A percentile compares a stretch with the other conserved stretches of the same genome.
These are phyloP conservation scores for Dallia pectoralis DNA, from an alignment of 2,797 vertebrate species.

Conservation along the genomic window DNA sequence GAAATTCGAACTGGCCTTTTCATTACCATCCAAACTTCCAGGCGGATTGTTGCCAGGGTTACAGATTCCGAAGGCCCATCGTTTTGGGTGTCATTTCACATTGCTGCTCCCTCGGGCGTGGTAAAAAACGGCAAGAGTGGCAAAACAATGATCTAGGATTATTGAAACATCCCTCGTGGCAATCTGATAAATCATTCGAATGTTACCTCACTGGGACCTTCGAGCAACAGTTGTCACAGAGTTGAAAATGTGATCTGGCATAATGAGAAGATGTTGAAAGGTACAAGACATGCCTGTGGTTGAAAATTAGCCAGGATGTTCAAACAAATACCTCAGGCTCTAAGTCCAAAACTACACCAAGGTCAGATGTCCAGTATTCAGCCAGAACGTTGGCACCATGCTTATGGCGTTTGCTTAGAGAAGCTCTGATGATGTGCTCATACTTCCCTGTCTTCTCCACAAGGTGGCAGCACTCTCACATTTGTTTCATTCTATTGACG, in stretches of 20 bases:
- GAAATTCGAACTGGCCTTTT: background rate
- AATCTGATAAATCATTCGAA: background rate
- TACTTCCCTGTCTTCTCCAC: slow-evolving; percentile 17
- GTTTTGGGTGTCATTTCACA: slow-evolving; percentile 1
- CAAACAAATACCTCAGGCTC: background rate
- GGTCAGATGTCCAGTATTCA: background rate
- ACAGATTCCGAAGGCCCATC: slow-evolving; percentile 2
- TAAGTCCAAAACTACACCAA: background rate
- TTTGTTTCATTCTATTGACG: background rate
- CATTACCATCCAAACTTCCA: slow-evolving; percentile 6
- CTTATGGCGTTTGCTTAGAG: background rate
- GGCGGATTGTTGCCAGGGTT: slow-evolving; percentile 16
- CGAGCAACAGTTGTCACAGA: background rate
- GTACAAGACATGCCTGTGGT: background rate
- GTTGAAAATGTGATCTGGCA: background rate
- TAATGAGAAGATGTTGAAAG: background rate
- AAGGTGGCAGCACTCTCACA: slow-evolving; percentile 30
- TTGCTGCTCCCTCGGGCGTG: background rate
- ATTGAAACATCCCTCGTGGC: background rate
- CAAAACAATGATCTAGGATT: background rate
- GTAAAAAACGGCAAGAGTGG: background rate
- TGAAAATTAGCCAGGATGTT: background rate
- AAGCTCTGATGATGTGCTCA: background rate
- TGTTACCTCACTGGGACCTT: background rate
- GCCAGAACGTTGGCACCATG: background rate